A percentile compares a stretch with the other conserved stretches of the same genome.
phyloP scores from a whole-genome alignment of 2,113 vertebrate species.

The Myxocyprinus asiaticus region DNA sequence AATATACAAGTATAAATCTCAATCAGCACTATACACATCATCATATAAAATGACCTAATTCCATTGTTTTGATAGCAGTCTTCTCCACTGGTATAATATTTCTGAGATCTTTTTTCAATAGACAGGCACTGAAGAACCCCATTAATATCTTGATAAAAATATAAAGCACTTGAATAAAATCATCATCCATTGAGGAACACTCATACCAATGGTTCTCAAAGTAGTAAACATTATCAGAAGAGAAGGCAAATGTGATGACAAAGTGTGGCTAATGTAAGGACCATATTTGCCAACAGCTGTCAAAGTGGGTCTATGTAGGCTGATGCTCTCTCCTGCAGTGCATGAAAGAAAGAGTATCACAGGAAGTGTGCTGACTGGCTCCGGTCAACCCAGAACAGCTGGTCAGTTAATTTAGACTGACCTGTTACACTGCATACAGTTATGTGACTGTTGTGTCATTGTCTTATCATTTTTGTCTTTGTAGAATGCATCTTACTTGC shows the following conservation, averaged over 20 bases:
- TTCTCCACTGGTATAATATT: background rate
- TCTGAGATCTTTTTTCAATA: background rate
- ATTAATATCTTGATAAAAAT: background rate
- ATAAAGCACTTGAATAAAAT: background rate
- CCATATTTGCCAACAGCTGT: conserved; percentile 43
- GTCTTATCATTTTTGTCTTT: no score
- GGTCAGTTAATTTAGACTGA: background rate
- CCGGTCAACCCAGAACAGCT: background rate
- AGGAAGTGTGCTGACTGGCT: conserved; percentile 25
- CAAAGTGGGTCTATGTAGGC: conserved; percentile 36
- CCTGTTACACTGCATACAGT: background rate
- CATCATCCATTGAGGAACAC: background rate
- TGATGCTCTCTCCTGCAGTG: conserved; percentile 41
- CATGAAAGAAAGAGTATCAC: conserved; percentile 40
- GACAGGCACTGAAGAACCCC: background rate
- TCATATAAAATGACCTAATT: background rate
- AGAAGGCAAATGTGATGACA: conserved; percentile 43
- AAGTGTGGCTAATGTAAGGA: conserved; percentile 28
- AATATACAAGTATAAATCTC: background rate
- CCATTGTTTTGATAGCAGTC: background rate
- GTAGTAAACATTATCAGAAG: conserved; percentile 4
- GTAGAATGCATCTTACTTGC: background rate
- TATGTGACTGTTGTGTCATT: no score
- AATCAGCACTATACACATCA: background rate
- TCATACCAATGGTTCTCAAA: conserved; percentile 4